Evolutionary conservation across 2,797 vertebrate species (phyloP).

Genomic region (Selene dorsalis): DNA sequence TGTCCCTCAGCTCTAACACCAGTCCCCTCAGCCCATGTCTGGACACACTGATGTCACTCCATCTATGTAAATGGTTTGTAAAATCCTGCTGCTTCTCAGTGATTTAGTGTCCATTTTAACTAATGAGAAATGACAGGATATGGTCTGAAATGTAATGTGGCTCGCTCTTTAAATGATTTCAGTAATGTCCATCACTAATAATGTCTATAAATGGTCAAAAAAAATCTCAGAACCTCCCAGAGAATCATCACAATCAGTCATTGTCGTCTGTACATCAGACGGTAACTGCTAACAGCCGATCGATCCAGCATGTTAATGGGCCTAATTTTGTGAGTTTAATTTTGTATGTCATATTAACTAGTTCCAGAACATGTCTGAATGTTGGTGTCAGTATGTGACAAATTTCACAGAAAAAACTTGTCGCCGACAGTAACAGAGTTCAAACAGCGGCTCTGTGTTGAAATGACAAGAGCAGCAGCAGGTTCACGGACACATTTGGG

Average conservation of each 20-base stretch:
- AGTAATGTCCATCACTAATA: not conserved
- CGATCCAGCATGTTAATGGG: not conserved
- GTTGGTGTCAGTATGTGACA: not conserved
- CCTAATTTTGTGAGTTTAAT: not conserved
- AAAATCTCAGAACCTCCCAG: too few species aligned
- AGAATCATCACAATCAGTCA: not conserved
- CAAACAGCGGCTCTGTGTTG: too few species aligned
- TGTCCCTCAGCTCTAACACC: too few species aligned
- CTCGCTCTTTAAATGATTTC: not conserved
- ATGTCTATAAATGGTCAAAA: not conserved
- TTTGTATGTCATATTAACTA: not conserved
- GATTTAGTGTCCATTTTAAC: not conserved
- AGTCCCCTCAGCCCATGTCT: not conserved
- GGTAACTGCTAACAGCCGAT: not conserved
- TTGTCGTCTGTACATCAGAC: not conserved
- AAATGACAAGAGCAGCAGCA: too few species aligned
- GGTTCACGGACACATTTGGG: not conserved
- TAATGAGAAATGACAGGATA: not conserved
- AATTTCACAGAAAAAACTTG: too few species aligned
- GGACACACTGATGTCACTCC: not conserved
- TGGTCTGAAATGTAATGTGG: not conserved
- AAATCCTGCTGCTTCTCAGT: not conserved
- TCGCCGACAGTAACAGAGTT: too few species aligned
- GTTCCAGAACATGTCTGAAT: not conserved
- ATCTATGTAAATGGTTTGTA: not conserved